Evolutionary conservation across 2,888 invertebrate genomes (phyloP).

Genomic region (Antheraea yamamai): DNA sequence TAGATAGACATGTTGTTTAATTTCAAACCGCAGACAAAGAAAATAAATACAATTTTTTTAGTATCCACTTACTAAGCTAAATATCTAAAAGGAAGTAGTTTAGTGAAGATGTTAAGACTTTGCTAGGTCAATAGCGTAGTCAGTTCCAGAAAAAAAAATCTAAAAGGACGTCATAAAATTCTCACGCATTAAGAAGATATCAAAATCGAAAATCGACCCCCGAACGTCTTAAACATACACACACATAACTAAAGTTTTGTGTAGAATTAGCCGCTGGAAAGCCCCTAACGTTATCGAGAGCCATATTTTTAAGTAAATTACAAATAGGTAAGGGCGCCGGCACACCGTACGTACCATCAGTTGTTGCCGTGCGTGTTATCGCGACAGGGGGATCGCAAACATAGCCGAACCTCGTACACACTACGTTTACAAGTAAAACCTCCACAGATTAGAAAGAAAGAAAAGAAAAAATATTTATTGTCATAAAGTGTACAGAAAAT

Average conservation of each 20-base stretch:
- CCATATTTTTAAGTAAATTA: conserved; percentile 81
- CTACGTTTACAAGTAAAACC: conserved; percentile 27
- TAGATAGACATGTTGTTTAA: too few relatives aligned
- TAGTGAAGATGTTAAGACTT: too few relatives aligned
- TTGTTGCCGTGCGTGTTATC: conserved; percentile 77
- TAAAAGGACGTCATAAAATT: background rate
- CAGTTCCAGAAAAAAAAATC: too few relatives aligned
- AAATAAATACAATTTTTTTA: background rate
- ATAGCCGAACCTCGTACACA: conserved; percentile 51
- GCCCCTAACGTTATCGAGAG: conserved; percentile 63
- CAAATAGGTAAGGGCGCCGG: conserved; percentile 70
- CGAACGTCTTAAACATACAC: conserved; percentile 45
- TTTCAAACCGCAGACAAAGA: too few relatives aligned
- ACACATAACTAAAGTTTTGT: conserved; percentile 49
- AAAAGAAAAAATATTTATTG: too few relatives aligned
- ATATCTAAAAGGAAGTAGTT: background rate
- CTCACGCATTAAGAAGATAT: background rate
- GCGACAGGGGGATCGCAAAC: conserved; percentile 71
- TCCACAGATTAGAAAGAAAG: conserved; percentile 1
- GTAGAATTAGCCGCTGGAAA: conserved; percentile 63
- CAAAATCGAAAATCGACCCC: conserved; percentile 2
- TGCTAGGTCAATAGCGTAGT: too few relatives aligned
- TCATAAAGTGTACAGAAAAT: too few relatives aligned
- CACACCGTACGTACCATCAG: conserved; percentile 63
- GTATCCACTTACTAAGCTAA: background rate